These are phyloP conservation scores for Sialia sialis DNA, from an alignment of 2,113 vertebrate genomes.

Conservation along the genomic window DNA sequence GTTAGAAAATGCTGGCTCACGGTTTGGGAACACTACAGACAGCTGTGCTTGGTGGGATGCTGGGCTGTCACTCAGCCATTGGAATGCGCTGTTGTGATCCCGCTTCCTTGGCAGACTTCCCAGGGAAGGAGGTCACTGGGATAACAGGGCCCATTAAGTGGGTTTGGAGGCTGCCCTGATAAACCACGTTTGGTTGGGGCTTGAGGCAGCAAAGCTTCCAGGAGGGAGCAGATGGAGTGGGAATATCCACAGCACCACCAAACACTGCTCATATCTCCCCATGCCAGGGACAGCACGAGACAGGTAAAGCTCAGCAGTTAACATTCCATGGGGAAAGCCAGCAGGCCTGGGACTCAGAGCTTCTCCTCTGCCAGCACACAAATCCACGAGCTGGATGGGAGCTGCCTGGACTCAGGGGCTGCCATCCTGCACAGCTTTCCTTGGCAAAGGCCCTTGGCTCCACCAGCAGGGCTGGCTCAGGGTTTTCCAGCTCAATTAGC, in stretches of 20 bases:
- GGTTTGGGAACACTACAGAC: background rate
- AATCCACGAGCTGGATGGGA: background rate
- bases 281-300: fast-evolving
- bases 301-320: background rate
- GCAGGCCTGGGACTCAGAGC: fast-evolving
- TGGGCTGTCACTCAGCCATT: background rate
- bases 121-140: background rate
- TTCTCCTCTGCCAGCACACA: background rate
- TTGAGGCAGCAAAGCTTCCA: background rate
- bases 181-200: background rate
- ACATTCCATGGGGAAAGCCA: background rate
- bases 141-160: background rate
- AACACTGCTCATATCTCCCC: fast-evolving
- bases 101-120: background rate
- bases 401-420: background rate
- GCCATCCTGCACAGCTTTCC: background rate
- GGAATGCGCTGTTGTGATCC: background rate
- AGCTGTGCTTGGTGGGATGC: background rate
- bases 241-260: background rate
- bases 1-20: background rate
- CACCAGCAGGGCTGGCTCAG: background rate
- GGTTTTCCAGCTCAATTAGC: background rate
- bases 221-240: background rate
- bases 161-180: background rate
- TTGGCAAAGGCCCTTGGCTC: background rate